Percentiles rank a stretch among this genome's conserved stretches.
Conservation (phyloP, 2,888 invertebrate genomes). For the Protodeltote pygarga region DNA sequence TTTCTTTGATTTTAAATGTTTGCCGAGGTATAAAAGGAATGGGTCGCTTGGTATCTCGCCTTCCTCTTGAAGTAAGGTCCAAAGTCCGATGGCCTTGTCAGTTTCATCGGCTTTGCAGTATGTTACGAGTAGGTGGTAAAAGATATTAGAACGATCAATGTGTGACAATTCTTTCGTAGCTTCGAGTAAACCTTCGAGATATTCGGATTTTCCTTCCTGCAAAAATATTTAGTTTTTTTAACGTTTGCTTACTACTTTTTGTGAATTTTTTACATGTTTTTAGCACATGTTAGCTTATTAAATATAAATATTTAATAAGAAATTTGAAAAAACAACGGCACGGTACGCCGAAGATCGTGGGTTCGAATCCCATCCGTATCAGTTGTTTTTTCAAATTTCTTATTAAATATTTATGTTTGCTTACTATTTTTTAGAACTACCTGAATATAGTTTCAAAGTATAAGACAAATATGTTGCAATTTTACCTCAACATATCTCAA, state of each 20-base stretch:
- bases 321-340: too few relatives aligned
- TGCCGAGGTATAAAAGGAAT: slow-evolving; percentile 89
- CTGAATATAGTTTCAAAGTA: too few relatives aligned
- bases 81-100: slow-evolving; percentile 92
- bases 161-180: slow-evolving; percentile 92
- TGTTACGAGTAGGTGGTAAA: slow-evolving; percentile 91
- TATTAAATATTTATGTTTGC: too few relatives aligned
- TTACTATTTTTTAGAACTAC: too few relatives aligned
- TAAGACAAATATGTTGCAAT: too few relatives aligned
- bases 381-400: too few relatives aligned
- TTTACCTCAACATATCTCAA: slow-evolving; percentile 85
- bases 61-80: slow-evolving; percentile 95
- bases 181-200: slow-evolving; percentile 92
- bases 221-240: slow-evolving; percentile 48
- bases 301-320: too few relatives aligned
- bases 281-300: too few relatives aligned
- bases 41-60: slow-evolving; percentile 89
- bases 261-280: too few relatives aligned
- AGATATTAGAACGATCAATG: slow-evolving; percentile 92
- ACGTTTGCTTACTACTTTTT: too few relatives aligned
- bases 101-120: slow-evolving; percentile 91
- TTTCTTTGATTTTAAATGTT: slow-evolving; percentile 88
- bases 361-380: too few relatives aligned
- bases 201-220: slow-evolving; percentile 88
- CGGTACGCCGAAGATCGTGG: too few relatives aligned